A percentile compares a stretch with the other conserved stretches of the same genome.
Conservation (phyloP, 2,113 vertebrate genomes). For the Thomomys bottae region DNA sequence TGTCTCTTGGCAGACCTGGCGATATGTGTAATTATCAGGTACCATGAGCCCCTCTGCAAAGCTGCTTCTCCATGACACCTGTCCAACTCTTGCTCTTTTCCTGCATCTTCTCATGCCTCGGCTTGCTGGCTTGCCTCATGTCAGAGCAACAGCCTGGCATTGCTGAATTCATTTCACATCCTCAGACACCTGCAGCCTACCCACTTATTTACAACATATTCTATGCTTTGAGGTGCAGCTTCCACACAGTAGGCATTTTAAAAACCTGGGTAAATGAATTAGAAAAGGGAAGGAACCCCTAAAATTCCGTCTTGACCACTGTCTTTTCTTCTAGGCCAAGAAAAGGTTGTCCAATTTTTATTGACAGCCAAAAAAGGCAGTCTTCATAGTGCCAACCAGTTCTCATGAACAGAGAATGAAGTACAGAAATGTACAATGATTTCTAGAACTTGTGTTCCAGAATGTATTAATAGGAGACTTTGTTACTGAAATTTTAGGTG, state of each 20-base stretch:
- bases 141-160: slow-evolving; percentile 16
- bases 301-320: background rate
- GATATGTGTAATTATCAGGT: slow-evolving; percentile 57
- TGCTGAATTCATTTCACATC: slow-evolving; percentile 49
- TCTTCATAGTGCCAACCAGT: background rate
- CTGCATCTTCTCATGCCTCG: background rate
- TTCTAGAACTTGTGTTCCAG: background rate
- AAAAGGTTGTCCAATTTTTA: background rate
- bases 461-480: background rate
- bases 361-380: background rate
- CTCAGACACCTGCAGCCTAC: slow-evolving; percentile 9
- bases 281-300: background rate
- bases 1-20: slow-evolving; percentile 67
- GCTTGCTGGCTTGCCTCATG: slow-evolving; percentile 19
- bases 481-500: background rate
- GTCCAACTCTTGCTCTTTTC: background rate
- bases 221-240: background rate
- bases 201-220: slow-evolving; percentile 4
- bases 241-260: slow-evolving; percentile 60
- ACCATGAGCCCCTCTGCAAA: background rate
- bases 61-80: slow-evolving; percentile 47
- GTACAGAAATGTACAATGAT: background rate
- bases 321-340: background rate
- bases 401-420: background rate
- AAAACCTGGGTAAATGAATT: background rate